Percentiles rank a stretch among this genome's conserved stretches.
Evolutionary conservation across 2,113 vertebrate species (phyloP).

Genomic region (Cavia aperea): DNA sequence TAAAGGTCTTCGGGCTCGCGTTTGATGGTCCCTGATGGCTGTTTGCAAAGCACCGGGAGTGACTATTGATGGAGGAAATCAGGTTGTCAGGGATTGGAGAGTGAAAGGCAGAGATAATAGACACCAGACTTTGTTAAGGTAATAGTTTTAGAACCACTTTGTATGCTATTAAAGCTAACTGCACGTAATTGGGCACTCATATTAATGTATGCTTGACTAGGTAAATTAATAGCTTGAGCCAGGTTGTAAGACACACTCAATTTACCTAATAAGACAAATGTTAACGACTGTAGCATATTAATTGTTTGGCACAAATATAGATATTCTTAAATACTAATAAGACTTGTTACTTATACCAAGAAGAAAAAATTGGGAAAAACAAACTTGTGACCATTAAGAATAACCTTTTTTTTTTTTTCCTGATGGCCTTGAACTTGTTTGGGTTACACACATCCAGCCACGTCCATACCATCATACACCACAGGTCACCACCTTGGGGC

Average conservation of each 20-base stretch:
- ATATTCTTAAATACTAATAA: slow-evolving; percentile 37
- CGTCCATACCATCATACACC: not conserved
- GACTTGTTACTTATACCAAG: slow-evolving; percentile 2
- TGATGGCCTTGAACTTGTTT: not conserved
- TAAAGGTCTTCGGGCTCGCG: not conserved
- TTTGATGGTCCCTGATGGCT: not conserved
- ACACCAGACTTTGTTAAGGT: not conserved
- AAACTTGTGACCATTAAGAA: slow-evolving; percentile 25
- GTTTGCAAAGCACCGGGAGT: not conserved
- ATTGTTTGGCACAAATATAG: slow-evolving; percentile 46
- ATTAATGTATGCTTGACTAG: slow-evolving; percentile 34
- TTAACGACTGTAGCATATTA: slow-evolving; percentile 1
- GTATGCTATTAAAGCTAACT: slow-evolving; percentile 4
- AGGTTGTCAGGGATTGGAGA: not conserved
- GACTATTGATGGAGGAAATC: not conserved
- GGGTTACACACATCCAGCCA: not conserved
- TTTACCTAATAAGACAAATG: slow-evolving; percentile 49
- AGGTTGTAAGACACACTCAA: slow-evolving; percentile 33
- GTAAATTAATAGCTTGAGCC: slow-evolving; percentile 39
- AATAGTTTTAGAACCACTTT: slow-evolving; percentile 25
- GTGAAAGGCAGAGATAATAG: not conserved
- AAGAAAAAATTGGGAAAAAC: not conserved
- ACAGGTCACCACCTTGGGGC: not conserved
- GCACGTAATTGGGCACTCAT: not conserved
- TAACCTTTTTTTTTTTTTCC: not conserved